Evolutionary conservation across 2,888 invertebrate species (phyloP).

Genomic region (Trachelus troglodyta): DNA sequence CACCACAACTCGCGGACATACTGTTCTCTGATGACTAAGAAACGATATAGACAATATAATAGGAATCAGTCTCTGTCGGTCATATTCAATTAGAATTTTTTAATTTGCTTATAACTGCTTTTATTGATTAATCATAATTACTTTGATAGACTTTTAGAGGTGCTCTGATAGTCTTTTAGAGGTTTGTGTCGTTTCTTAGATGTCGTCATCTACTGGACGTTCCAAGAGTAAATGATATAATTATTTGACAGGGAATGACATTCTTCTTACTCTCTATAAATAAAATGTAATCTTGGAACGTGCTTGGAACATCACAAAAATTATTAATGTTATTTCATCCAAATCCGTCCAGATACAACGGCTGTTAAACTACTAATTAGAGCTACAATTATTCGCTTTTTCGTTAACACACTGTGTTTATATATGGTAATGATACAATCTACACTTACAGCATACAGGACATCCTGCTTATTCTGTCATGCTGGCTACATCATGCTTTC

Average conservation of each 20-base stretch:
- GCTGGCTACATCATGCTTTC: background rate
- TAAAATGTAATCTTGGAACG: background rate
- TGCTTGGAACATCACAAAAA: background rate
- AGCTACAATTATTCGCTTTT: background rate
- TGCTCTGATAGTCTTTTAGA: too few species aligned
- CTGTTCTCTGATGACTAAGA: constrained; percentile 6
- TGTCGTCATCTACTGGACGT: background rate
- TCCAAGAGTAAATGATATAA: background rate
- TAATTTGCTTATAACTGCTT: background rate
- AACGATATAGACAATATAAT: background rate
- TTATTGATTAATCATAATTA: background rate
- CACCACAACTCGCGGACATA: constrained; percentile 41
- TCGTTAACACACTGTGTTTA: background rate
- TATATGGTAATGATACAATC: background rate
- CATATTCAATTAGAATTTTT: background rate
- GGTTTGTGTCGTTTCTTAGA: background rate
- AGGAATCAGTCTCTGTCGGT: background rate
- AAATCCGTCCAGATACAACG: background rate
- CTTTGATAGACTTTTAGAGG: background rate
- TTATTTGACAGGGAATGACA: background rate
- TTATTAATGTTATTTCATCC: background rate
- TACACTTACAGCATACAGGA: background rate
- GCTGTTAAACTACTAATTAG: background rate
- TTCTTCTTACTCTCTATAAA: background rate
- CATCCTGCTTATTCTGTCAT: background rate